These are phyloP conservation scores for Conops quadrifasciatus DNA, from an alignment of 2,888 invertebrate genomes.

Conservation along the genomic window DNA sequence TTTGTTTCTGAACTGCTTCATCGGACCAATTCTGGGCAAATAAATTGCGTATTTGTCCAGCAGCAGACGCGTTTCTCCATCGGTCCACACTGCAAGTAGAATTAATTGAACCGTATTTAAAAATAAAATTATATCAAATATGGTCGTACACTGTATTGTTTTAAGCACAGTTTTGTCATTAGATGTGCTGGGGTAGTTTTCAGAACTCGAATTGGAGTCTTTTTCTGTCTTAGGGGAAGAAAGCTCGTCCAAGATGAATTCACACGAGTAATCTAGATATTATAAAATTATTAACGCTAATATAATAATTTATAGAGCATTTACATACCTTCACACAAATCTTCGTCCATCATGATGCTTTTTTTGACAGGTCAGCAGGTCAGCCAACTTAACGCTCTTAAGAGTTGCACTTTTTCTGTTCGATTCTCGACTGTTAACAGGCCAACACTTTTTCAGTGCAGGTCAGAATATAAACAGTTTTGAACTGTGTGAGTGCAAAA, in stretches of 20 bases:
- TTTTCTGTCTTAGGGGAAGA: neutral
- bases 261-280: too few relatives aligned
- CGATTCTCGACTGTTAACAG: conserved; percentile 8
- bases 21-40: conserved; percentile 27
- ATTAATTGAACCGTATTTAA: neutral
- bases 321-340: too few relatives aligned
- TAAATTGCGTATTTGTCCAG: conserved; percentile 25
- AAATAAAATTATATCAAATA: conserved; percentile 10
- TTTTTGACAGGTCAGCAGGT: too few relatives aligned
- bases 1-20: conserved; percentile 30
- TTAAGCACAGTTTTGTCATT: neutral
- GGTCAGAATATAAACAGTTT: conserved; percentile 8
- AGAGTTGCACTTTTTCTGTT: conserved; percentile 4
- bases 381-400: conserved; percentile 8
- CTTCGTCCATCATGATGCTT: too few relatives aligned
- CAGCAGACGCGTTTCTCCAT: conserved; percentile 22
- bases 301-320: too few relatives aligned
- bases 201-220: neutral
- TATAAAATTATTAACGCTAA: too few relatives aligned
- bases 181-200: neutral
- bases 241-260: neutral
- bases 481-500: neutral
- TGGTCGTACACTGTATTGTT: neutral
- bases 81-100: conserved; percentile 31
- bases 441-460: too few relatives aligned